Percentiles rank a stretch among this genome's conserved stretches.
Conservation (phyloP, 2,797 vertebrate genomes). For the Eurystomus glaucurus region DNA sequence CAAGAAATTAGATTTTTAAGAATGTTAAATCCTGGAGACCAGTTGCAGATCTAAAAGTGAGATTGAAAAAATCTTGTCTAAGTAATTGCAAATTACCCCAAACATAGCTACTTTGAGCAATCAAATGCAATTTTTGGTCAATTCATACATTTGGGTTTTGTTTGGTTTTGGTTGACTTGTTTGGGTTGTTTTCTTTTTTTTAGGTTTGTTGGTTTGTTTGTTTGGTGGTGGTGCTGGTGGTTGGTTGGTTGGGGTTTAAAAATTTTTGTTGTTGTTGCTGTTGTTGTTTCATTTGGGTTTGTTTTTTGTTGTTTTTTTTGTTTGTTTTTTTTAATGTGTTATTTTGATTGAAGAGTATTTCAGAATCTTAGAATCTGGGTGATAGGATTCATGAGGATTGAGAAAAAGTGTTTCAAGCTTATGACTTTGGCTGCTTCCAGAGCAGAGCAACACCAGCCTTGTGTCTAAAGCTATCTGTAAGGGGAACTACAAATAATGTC, state of each 20-base stretch:
- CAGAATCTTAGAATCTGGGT: background rate
- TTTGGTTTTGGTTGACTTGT: background rate
- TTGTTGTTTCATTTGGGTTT: no score
- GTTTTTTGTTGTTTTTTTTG: no score
- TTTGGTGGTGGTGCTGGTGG: no score
- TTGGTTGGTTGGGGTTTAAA: no score
- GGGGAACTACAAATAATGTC: background rate
- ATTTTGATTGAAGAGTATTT: background rate
- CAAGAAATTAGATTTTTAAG: background rate
- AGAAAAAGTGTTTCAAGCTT: background rate
- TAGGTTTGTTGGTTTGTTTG: no score
- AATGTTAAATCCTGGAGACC: background rate
- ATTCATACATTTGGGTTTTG: background rate
- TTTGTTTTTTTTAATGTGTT: background rate
- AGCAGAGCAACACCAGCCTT: background rate
- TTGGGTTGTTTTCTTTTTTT: no score
- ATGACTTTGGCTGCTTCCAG: background rate
- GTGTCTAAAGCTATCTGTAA: background rate
- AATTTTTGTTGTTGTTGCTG: no score
- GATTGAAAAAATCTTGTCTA: background rate
- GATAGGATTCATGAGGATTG: fast-evolving
- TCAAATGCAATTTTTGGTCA: background rate
- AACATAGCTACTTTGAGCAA: background rate
- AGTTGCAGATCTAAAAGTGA: background rate
- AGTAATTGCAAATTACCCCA: background rate